A percentile compares a stretch with the other conserved stretches of the same genome.
Conservation (phyloP, 1,140 invertebrate genomes). For the Lithobius niger region DNA sequence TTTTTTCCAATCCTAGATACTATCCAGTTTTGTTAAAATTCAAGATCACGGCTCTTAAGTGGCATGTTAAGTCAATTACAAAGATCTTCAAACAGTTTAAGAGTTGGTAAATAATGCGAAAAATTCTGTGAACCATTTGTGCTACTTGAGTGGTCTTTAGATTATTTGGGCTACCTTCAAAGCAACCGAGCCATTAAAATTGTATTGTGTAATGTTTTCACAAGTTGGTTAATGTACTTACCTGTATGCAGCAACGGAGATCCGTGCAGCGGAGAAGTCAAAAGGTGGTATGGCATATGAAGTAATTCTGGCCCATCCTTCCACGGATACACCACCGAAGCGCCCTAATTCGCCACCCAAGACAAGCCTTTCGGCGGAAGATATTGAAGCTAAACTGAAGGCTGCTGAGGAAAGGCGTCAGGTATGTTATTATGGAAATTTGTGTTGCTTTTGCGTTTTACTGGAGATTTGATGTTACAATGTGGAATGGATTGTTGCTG, state of each 20-base stretch:
- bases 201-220: neutral
- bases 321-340: slow-evolving; percentile 40
- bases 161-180: no score
- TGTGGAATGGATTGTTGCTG: no score
- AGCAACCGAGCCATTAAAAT: no score
- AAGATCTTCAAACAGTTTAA: neutral
- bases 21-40: no score
- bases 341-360: slow-evolving; percentile 45
- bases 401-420: slow-evolving; percentile 80
- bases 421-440: no score
- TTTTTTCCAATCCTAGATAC: no score
- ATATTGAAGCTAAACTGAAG: slow-evolving; percentile 78
- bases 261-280: slow-evolving; percentile 50
- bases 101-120: neutral
- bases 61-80: neutral
- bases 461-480: no score
- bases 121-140: neutral
- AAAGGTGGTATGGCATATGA: slow-evolving; percentile 81
- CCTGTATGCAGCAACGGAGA: slow-evolving; percentile 55
- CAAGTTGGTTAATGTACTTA: neutral
- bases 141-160: no score
- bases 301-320: slow-evolving; percentile 77
- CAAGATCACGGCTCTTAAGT: no score
- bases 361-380: slow-evolving; percentile 49
- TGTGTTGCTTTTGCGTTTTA: no score